Base-by-base conservation (phyloP, 2,888 invertebrate genomes). In the Timandra comae region DNA sequence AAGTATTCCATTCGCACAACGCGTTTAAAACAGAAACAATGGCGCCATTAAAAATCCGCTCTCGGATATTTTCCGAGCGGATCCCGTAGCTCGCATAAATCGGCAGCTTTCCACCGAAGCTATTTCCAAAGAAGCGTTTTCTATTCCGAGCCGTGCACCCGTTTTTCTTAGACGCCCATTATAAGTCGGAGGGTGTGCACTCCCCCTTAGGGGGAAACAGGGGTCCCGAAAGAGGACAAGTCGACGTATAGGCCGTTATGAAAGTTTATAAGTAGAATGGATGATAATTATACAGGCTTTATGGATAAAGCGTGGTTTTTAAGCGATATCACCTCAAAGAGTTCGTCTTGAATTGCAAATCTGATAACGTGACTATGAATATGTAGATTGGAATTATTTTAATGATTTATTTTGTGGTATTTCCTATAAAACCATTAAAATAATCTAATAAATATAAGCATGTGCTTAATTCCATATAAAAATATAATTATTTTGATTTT, bases 191-290 rank as follows among this genome's bases (percentile, higher is more conserved):
- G 63, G 70, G 64, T 54, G 61, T 54, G 56, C 55, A 47, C 58
- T 59, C 64, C 60, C 60, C 64, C 60, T 43, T 46, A 24, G 44
- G 49, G 49, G 46, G 40, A 43, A 40, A 38, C 38, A 41, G 38
- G 39, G 36, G 50, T 63, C 69, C 79, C 76, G 57, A 81, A 81
- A 81, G 80, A 78, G 81, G 77, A 79, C 82, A 77, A 81, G 77
- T 73, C 85, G 84, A 85, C 82, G 80, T 85, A 85, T 85, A 81
- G 82, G 79, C 80, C 82, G 75, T 85, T 85, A 79, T 78, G 77
- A 82, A 84, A 85, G 78, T 85, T 84, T 85, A 82, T 84, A 85
- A 85, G 85, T 81, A 78, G 74, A 82, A 84, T 74, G 77, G 82
- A 85, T 84, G 84, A 81, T 85, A 85, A 85, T 85, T 84, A 84